Base-by-base conservation (phyloP, 1,140 invertebrate species). In the Aethina tumida region DNA sequence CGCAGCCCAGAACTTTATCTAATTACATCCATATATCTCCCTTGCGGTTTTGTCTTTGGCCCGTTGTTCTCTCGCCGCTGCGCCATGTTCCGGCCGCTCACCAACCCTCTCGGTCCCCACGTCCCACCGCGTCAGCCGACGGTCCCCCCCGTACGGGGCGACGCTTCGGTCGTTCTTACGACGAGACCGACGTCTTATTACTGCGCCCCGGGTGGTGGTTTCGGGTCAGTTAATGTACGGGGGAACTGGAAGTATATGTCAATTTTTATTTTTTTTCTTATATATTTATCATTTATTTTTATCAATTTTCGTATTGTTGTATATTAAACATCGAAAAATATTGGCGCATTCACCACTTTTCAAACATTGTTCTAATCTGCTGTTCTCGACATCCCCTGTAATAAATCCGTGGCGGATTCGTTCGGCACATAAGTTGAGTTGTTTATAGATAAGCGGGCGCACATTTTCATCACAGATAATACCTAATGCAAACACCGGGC, bases 401-500 rank as follows among this genome's bases (percentile, higher is more conserved):
- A n/a, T n/a, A n/a, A n/a, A 35, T 35, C 33, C 33, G 18, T 33
- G 10, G 12, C 16, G 14, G 15, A 19, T 9, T 2, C n/a, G 15
- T 1, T 16, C 1, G 1, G 14, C 8, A 30, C 14, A 30, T 7
- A 30, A 47, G 39, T 41, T 37, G 29, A 42, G 45, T 46, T 49
- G 48, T 53, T 52, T 50, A 47, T 49, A 48, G 52, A 57, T 47
- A 46, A 53, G 47, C 52, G 49, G 41, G 40, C n/a, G 40, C 53
- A 52, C 51, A 51, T 58, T 56, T 59, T 57, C 53, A 58, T 55
- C 45, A 52, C 47, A 52, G 52, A 55, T 60, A 58, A 60, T 58
- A 55, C 56, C 22, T 34, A 43, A 34, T 24, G 56, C 49, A 60
- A 58, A 60, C 51, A 60, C 16, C 27, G 37, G 52, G 28, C 56